Percentiles rank a stretch among this genome's conserved stretches.
Conservation (phyloP, 92 coral and sea anemone species). For the Ricordea florida region DNA sequence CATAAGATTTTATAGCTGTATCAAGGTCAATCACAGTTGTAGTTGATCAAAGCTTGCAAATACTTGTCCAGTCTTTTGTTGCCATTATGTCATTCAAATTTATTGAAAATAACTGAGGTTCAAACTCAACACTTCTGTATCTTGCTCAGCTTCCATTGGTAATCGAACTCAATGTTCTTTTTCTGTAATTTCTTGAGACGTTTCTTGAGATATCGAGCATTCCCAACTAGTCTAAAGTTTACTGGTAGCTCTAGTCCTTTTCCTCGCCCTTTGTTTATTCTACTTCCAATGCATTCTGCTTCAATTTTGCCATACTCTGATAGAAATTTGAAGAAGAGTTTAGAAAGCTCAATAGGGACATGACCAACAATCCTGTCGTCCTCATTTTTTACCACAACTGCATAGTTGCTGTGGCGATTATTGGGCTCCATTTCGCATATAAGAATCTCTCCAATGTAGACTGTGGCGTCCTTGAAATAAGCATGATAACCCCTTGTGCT, state of each 20-base stretch:
- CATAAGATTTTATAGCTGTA: too few species aligned
- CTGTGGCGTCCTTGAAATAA: too few species aligned
- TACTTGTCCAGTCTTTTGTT: too few species aligned
- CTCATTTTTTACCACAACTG: slow-evolving; percentile 36
- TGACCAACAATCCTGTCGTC: slow-evolving; percentile 45
- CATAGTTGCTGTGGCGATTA: slow-evolving; percentile 29
- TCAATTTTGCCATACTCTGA: slow-evolving; percentile 47
- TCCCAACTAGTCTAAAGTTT: slow-evolving; percentile 59
- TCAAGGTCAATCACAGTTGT: too few species aligned
- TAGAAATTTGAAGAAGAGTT: slow-evolving; percentile 45
- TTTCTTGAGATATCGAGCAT: slow-evolving; percentile 57
- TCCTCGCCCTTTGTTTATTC: slow-evolving; percentile 50
- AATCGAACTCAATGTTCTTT: slow-evolving; percentile 38
- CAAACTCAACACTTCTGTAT: slow-evolving; percentile 33
- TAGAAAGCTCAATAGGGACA: slow-evolving; percentile 47
- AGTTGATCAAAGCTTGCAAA: too few species aligned
- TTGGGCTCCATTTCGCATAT: slow-evolving; percentile 45
- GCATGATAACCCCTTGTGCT: too few species aligned
- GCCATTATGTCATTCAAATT: too few species aligned
- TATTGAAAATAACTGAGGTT: too few species aligned
- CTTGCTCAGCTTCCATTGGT: slow-evolving; percentile 51
- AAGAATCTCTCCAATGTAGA: slow-evolving; percentile 38
- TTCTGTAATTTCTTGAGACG: slow-evolving; percentile 48
- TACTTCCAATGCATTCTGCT: slow-evolving; percentile 53
- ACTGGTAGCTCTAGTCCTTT: slow-evolving; percentile 59